Evolutionary conservation across 2,113 vertebrate species (phyloP).

Genomic region (Grammomys dolichurus): DNA sequence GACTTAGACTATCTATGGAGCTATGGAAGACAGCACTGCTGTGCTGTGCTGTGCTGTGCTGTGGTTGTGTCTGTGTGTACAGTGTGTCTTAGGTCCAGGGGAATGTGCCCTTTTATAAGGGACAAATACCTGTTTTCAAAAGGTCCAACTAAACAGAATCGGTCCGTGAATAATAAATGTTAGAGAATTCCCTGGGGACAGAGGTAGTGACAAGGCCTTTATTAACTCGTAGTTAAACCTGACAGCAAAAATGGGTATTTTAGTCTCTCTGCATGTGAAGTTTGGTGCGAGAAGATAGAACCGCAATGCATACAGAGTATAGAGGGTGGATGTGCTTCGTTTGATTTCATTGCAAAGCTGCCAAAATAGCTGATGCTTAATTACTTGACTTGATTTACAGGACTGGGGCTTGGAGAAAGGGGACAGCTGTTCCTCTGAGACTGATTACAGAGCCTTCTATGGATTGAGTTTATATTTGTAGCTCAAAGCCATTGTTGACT

Average conservation of each 20-base stretch:
- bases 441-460: slow-evolving; percentile 73
- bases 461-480: slow-evolving; percentile 65
- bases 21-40: slow-evolving; percentile 79
- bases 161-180: slow-evolving; percentile 30
- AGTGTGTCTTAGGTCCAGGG: slow-evolving; percentile 66
- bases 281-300: slow-evolving; percentile 67
- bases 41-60: slow-evolving; percentile 70
- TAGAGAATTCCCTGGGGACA: background rate
- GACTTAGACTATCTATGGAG: slow-evolving; percentile 66
- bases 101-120: slow-evolving; percentile 24
- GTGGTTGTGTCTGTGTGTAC: slow-evolving; percentile 78
- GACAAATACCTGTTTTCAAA: slow-evolving; percentile 72
- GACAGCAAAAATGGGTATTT: slow-evolving; percentile 66
- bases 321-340: slow-evolving; percentile 52
- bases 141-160: slow-evolving; percentile 66
- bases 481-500: slow-evolving; percentile 65
- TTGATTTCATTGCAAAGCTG: slow-evolving; percentile 62
- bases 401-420: slow-evolving; percentile 61
- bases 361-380: slow-evolving; percentile 71
- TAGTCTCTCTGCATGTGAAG: slow-evolving; percentile 83
- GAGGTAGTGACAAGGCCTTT: slow-evolving; percentile 15
- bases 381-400: slow-evolving; percentile 70
- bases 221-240: slow-evolving; percentile 64
- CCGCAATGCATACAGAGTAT: slow-evolving; percentile 39
- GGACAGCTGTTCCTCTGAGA: slow-evolving; percentile 70